Conservation (phyloP, 2,797 vertebrate genomes). For the Anguilla marmorata region DNA sequence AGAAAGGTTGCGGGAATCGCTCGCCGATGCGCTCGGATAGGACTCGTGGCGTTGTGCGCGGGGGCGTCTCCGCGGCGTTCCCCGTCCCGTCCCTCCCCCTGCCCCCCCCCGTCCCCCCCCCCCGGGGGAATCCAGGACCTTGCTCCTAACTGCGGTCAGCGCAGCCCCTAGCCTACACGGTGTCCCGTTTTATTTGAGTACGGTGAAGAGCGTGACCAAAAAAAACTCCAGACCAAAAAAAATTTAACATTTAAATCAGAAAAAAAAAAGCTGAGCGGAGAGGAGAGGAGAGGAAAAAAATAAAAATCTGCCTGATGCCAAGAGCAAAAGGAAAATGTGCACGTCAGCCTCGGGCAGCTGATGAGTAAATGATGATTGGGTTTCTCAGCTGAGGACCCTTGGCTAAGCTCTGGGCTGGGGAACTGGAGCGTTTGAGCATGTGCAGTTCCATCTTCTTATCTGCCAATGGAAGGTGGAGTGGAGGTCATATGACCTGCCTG, state of each 20-base stretch:
- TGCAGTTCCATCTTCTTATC: background rate
- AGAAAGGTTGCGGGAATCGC: constrained; percentile 54
- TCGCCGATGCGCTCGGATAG: constrained; percentile 5
- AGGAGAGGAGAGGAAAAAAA: background rate
- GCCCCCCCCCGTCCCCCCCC: background rate
- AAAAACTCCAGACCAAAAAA: background rate
- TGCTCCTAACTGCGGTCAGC: background rate
- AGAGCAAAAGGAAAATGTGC: constrained; percentile 14
- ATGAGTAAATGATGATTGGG: constrained; percentile 21
- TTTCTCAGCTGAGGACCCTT: constrained; percentile 15
- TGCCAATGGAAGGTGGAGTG: background rate
- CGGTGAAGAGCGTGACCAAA: background rate
- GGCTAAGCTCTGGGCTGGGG: background rate
- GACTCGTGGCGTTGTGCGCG: constrained; percentile 62
- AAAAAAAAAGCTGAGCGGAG: background rate
- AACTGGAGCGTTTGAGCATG: background rate
- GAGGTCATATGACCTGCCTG: background rate
- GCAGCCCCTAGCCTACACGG: background rate
- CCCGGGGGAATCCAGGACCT: background rate
- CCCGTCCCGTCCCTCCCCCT: constrained; percentile 12
- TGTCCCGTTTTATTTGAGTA: background rate
- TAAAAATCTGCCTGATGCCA: background rate
- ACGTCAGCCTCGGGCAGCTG: background rate
- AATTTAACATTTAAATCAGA: background rate
- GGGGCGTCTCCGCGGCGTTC: constrained; percentile 60